Base-by-base conservation (phyloP, 1,140 invertebrate species). In the Tetraneura akinire region DNA sequence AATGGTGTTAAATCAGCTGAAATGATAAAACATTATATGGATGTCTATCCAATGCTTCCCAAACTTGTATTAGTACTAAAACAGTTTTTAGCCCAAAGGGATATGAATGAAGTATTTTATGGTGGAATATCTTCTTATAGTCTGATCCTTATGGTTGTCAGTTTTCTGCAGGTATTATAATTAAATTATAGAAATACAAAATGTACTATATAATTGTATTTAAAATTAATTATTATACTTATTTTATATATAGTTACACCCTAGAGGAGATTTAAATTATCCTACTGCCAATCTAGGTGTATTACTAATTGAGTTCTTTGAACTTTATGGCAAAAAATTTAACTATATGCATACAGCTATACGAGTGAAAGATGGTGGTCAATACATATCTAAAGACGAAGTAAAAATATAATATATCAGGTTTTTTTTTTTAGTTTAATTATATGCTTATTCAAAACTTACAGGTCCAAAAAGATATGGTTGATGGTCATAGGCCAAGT, bases 121-220 rank as follows among this genome's bases (percentile, higher is more conserved):
- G 97, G 98, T 83, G 98, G 98, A 85, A 98, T 99, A 84, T 97
- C 96, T 82, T 99, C 97, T 53, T 99, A 99, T 87, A 96, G 96
- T 85, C 91, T 99, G 82, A 98, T 99, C 86, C 91, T 99, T 80
- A 96, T 99, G 93, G 96, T 95, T 84, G 96, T 99, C 86, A 97
- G 95, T 88, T 99, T 98, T 87, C 89, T 99, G 81, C 96, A 98
- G 90, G 92, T 93, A 85, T 83, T 85, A 64, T 70, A 62, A n/a
- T n/a, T n/a, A n/a, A 26, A 21, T 18, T 29, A 80, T 90, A 83
- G 8, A 88, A 89, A 84, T 55, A 2, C 49, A 18, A 42, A 21
- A 23, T 66, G 29, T 51, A 37, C 32, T 37, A 8, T 29, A 23
- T 3, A 29, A 26, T 51, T 37, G 47, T 60, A 26, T 64, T 68